Evolutionary conservation across 2,797 vertebrate genomes (phyloP), one percentile per base, ranked within the genome.

Genomic region (Sebastes kiyomatsui): DNA sequence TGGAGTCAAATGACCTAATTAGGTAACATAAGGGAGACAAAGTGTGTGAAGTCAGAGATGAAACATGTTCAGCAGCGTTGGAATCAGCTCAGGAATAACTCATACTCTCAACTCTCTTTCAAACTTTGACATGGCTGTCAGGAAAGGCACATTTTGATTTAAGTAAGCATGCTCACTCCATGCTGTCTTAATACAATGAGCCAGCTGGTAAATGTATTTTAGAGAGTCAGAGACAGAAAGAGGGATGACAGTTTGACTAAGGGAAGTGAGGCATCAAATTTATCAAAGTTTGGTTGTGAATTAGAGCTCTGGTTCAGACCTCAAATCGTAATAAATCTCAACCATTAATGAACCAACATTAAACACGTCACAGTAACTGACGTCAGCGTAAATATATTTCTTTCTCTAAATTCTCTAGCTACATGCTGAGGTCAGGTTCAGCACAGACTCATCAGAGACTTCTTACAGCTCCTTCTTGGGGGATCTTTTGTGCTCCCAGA

Each of bases 61-160:
- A 64, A 42, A 25, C 23, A 32, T 77, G 27, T 71, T 56, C 9
- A 46, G 33, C 25, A 18, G 54, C 55, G 25, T 33, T 69, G 5
- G 12, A 32, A 49, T 25, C 12, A 61, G 30, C 32, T 68, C 46
- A 59, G 27, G 27, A 68, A 12, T 10, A 64, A 25, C 22, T 22
- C 10, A 35, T 32, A 46, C 42, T 42, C 9, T 67, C 35, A 25
- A 46, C 42, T 42, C 9, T 61, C 35, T 27, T 35, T 72, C 22
- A 60, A 72, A 62, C 13, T 28, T 13, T 20, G 27, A 72, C 30
- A 68, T 67, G 61, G 22, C 49, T 61, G 22, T 67, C 32, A 27
- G 25, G 30, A 18, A 28, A 32, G 25, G 22, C 5, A 20, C 52
- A 62, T 84, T 72, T 80, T 49, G 56, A 79, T 80, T 68, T 70